phyloP scores from a whole-genome alignment of 2,113 vertebrate species.

The Syngnathoides biaculeatus region DNA sequence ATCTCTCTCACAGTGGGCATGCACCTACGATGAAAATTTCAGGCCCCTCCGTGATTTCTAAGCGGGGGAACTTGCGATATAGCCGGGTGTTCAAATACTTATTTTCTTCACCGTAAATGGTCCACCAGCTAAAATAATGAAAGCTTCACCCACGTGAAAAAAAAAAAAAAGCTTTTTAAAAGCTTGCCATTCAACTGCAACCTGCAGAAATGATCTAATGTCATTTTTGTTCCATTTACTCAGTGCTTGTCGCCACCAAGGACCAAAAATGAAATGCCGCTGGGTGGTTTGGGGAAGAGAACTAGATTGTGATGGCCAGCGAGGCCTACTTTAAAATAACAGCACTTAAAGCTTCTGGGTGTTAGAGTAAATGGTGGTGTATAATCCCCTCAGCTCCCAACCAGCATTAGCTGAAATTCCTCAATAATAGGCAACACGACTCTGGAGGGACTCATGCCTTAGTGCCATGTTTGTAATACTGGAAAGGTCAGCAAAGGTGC shows the following conservation, averaged over 20 bases:
- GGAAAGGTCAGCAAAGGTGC: constrained; percentile 41
- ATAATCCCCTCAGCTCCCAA: constrained; percentile 70
- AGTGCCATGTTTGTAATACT: constrained; percentile 54
- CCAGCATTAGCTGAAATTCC: constrained; percentile 65
- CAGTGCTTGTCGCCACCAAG: constrained; percentile 1
- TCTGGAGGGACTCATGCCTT: constrained; percentile 55
- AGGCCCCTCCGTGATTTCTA: no score
- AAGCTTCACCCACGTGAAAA: background rate
- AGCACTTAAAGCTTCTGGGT: constrained; percentile 50
- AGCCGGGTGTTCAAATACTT: no score
- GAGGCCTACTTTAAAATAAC: constrained; percentile 56
- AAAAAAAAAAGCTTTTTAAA: background rate
- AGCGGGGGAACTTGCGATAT: no score
- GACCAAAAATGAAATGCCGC: constrained; percentile 18
- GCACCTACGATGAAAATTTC: no score
- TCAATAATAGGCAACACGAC: constrained; percentile 62
- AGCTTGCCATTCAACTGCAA: constrained; percentile 2
- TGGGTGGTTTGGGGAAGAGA: constrained; percentile 30
- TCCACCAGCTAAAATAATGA: background rate
- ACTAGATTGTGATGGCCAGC: constrained; percentile 23
- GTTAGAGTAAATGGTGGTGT: constrained; percentile 59
- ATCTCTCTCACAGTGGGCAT: no score
- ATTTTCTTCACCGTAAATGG: no score
- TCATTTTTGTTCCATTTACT: constrained; percentile 11
- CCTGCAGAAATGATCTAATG: background rate